A percentile compares a stretch with the other conserved stretches of the same genome.
These are phyloP conservation scores for Caenorhabditis panamensis DNA, from an alignment of 2,888 invertebrate genomes.

Conservation along the genomic window DNA sequence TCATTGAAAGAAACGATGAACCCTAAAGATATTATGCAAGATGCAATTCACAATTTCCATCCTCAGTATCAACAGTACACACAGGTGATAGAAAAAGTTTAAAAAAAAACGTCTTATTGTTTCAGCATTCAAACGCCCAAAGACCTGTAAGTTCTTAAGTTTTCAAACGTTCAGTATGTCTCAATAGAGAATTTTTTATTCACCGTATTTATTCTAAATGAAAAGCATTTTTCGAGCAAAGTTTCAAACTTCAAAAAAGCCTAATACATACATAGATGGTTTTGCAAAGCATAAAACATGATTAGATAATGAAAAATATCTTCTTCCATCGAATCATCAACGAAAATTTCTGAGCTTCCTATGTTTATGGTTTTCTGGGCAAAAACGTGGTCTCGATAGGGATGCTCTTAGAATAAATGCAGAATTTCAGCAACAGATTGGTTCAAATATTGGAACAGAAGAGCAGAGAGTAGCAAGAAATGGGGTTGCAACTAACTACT, in stretches of 20 bases:
- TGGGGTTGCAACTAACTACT: conserved; percentile 71
- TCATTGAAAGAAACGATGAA: conserved; percentile 91
- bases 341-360: too few relatives aligned
- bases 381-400: too few relatives aligned
- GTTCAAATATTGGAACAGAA: conserved; percentile 65
- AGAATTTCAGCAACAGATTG: conserved; percentile 58
- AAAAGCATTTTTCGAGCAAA: too few relatives aligned
- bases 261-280: too few relatives aligned
- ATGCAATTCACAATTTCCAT: conserved; percentile 91
- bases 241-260: too few relatives aligned
- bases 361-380: too few relatives aligned
- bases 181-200: too few relatives aligned
- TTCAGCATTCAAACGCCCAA: conserved; percentile 80
- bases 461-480: conserved; percentile 70
- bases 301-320: too few relatives aligned
- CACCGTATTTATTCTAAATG: too few relatives aligned
- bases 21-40: conserved; percentile 95
- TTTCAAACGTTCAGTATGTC: too few relatives aligned
- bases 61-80: conserved; percentile 99
- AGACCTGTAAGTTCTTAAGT: conserved; percentile 77
- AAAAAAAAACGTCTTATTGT: conserved; percentile 34
- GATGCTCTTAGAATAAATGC: not conserved
- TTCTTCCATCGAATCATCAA: too few relatives aligned
- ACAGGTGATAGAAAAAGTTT: conserved; percentile 83
- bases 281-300: too few relatives aligned